These are phyloP conservation scores for Gallinago undulata DNA, from an alignment of 2,113 vertebrate genomes.

Conservation along the genomic window DNA sequence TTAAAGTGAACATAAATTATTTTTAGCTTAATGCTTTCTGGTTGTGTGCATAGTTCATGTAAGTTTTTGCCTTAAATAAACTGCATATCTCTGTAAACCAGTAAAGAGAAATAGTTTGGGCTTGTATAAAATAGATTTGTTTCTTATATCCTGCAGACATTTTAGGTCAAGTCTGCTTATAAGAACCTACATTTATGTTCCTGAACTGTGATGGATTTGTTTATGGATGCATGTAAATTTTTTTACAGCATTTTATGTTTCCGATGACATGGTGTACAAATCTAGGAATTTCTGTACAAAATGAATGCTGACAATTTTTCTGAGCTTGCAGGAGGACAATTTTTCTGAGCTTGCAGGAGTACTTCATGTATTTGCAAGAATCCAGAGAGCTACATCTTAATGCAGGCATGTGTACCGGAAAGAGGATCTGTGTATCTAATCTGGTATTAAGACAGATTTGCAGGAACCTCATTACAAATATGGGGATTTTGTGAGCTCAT, in stretches of 20 bases:
- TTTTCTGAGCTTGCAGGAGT: neutral
- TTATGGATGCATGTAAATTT: neutral
- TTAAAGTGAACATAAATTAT: neutral
- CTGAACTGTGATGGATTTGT: neutral
- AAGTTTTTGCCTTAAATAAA: slow-evolving; percentile 17
- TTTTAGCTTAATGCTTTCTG: slow-evolving; percentile 22
- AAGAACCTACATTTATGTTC: neutral
- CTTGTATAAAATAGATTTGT: neutral
- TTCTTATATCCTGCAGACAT: neutral
- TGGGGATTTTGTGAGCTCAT: neutral
- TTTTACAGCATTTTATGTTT: neutral
- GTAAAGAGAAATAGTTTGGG: neutral
- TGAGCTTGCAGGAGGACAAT: neutral
- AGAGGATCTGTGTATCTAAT: neutral
- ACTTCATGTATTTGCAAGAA: neutral
- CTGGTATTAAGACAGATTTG: slow-evolving; percentile 41
- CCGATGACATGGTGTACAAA: neutral
- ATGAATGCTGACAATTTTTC: neutral
- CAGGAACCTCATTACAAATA: slow-evolving; percentile 16
- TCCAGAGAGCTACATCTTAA: neutral
- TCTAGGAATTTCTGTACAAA: neutral
- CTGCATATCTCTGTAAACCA: neutral
- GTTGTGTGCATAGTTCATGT: neutral
- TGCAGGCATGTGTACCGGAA: neutral
- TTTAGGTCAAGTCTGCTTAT: neutral